These are phyloP conservation scores for Tigriopus californicus DNA, from an alignment of 2,888 invertebrate species.

Conservation along the genomic window DNA sequence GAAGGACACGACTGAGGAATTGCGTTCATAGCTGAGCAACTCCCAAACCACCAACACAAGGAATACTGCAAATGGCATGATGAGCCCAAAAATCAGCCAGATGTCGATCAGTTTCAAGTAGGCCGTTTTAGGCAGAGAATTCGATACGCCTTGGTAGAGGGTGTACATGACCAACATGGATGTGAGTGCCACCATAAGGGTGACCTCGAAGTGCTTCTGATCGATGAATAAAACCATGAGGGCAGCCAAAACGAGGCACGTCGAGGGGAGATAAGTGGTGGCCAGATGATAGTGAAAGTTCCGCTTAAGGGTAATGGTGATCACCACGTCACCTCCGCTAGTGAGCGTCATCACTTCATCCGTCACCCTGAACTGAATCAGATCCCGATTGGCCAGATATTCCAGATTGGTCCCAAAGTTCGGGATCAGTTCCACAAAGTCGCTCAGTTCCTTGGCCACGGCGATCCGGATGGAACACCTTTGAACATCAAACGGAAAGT, in stretches of 20 bases:
- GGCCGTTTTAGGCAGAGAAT: background rate
- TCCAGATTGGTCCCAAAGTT: background rate
- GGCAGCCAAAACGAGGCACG: background rate
- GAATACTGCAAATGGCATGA: conserved; percentile 3
- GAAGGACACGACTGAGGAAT: background rate
- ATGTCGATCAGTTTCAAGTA: conserved; percentile 8
- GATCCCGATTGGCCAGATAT: background rate
- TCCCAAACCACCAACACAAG: background rate
- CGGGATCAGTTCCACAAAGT: background rate
- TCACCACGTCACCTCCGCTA: background rate
- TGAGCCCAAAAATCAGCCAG: conserved; percentile 9
- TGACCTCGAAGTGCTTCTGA: conserved; percentile 3
- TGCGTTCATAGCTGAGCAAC: background rate
- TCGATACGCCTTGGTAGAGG: conserved; percentile 2
- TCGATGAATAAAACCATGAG: conserved; percentile 4
- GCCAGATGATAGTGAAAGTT: background rate
- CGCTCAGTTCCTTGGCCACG: background rate
- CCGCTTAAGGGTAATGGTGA: background rate
- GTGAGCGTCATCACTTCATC: background rate
- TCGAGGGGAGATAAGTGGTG: conserved; percentile 1
- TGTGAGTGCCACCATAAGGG: conserved; percentile 6
- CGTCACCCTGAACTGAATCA: background rate
- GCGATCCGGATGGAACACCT: background rate
- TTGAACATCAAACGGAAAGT: conserved; percentile 10
- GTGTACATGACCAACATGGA: conserved; percentile 11